Evolutionary conservation across 2,113 vertebrate genomes (phyloP), one percentile per base, ranked within the genome.

Genomic region (Takifugu bimaculatus): DNA sequence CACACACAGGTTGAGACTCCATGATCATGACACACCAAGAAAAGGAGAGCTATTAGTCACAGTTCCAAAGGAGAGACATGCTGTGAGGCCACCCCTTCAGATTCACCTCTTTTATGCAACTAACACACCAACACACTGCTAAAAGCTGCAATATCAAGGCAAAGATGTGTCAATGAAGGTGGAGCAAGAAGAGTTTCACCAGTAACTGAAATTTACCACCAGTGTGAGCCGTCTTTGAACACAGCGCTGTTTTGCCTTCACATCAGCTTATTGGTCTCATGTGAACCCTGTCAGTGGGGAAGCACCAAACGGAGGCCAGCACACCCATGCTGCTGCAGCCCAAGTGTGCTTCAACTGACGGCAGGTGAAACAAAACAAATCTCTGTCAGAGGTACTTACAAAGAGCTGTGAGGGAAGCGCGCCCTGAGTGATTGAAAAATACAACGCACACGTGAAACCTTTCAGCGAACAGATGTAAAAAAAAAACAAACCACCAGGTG

Each of bases 341-440:
- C 57, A 64, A 71, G 35, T 39, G 47, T 45, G 52, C 9, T 35
- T 59, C 47, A 60, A 68, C 53, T 47, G 54, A 60, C 25, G 25
- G 51, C 10, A 55, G 63, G 14, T 11, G 47, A 63, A 42, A 39
- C 50, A 14, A 72, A 63, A 48, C 15, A 50, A n/a, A 29, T 43
- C 63, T 57, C 35, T 72, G 52, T 50, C 72, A 78, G 52, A n/a
- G 15, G 87, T 92, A 92, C 91, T 91, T 80, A 92, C 90, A 68
- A 91, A 75, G 63, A 66, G 89, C 74, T 92, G 86, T 83, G 88
- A 87, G 69, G 89, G 86, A 83, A 88, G 82, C 69, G 86, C 63
- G 50, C 88, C 88, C 89, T 91, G 68, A 70, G 77, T 73, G 79
- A 79, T 82, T 63, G 68, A 88, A 80, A 88, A 54, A 88, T 70